These are phyloP conservation scores for Nycticryphes semicollaris DNA, from an alignment of 2,113 vertebrate genomes.

Conservation along the genomic window DNA sequence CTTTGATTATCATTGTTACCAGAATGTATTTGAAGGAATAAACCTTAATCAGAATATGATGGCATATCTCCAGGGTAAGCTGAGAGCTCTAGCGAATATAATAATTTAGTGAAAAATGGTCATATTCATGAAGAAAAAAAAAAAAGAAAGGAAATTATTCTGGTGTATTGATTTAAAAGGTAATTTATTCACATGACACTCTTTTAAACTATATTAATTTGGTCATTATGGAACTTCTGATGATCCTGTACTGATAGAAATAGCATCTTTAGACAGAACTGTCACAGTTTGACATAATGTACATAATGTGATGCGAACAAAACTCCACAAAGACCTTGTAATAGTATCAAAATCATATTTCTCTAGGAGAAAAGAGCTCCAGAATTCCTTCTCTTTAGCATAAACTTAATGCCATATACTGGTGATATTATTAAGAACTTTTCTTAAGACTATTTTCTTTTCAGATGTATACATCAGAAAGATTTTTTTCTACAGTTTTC, in stretches of 20 bases:
- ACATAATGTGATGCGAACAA: background rate
- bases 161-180: background rate
- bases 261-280: background rate
- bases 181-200: background rate
- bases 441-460: background rate
- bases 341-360: background rate
- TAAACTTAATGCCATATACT: background rate
- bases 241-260: background rate
- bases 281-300: background rate
- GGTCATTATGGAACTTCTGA: background rate
- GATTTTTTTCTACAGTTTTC: background rate
- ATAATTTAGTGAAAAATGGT: background rate
- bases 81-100: background rate
- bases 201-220: background rate
- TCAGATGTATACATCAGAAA: background rate
- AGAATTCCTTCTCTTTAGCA: background rate
- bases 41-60: background rate
- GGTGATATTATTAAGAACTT: background rate
- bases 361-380: background rate
- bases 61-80: background rate
- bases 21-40: background rate
- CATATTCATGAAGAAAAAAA: background rate
- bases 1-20: background rate
- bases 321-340: background rate
- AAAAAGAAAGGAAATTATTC: background rate